Percentiles rank a stretch among this genome's conserved stretches.
Conservation (phyloP, 2,797 vertebrate species). For the Gallirallus australis region DNA sequence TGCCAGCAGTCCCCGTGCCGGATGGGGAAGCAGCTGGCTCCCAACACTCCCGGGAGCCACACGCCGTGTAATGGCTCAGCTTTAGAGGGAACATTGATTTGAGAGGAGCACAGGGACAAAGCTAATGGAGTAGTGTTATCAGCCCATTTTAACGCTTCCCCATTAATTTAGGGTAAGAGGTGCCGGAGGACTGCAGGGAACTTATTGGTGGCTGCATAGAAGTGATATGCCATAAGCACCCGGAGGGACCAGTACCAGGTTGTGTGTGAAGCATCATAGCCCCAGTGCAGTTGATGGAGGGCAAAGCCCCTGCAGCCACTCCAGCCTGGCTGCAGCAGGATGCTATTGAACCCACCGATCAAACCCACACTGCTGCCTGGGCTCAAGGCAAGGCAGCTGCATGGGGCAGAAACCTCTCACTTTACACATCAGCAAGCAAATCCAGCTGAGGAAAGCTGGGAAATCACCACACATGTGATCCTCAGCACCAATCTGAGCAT, state of each 20-base stretch:
- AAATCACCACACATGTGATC: not conserved
- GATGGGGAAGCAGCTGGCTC: not conserved
- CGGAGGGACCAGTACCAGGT: not conserved
- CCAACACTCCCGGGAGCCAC: accelerated
- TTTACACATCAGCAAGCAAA: not conserved
- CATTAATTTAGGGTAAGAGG: constrained; percentile 14
- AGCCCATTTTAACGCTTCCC: not conserved
- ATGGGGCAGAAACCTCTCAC: accelerated
- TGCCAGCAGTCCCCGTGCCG: accelerated
- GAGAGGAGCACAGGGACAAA: not conserved
- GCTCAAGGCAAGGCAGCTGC: accelerated
- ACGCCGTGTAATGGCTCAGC: accelerated
- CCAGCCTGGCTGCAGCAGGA: not conserved
- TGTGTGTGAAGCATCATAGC: not conserved
- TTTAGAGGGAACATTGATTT: not conserved
- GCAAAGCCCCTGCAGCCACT: accelerated
- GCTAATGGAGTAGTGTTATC: not conserved
- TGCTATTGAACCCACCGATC: not conserved
- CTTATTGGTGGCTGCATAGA: not conserved
- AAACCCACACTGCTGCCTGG: not conserved
- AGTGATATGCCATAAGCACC: not conserved
- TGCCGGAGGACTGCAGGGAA: not conserved
- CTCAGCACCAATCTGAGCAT: not conserved
- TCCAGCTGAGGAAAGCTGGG: not conserved
- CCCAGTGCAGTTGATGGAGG: accelerated